These are phyloP conservation scores for Sitta europaea DNA, from an alignment of 2,113 vertebrate species.

Conservation along the genomic window DNA sequence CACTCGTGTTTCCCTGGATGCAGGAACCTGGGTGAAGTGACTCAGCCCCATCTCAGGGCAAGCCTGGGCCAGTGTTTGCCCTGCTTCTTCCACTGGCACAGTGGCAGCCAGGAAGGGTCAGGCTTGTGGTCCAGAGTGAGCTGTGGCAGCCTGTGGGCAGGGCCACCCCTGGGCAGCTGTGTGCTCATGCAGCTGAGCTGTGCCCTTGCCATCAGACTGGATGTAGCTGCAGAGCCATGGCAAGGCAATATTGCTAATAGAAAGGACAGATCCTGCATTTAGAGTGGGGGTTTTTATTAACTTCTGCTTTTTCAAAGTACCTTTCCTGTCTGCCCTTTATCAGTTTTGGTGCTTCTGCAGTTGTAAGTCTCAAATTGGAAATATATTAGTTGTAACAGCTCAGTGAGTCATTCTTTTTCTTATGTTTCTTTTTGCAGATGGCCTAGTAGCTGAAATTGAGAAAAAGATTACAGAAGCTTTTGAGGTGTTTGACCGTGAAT, in stretches of 20 bases:
- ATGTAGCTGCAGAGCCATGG: background rate
- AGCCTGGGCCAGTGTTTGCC: background rate
- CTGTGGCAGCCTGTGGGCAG: background rate
- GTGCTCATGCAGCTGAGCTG: background rate
- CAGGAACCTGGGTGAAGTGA: background rate
- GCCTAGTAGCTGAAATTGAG: slow-evolving; percentile 69
- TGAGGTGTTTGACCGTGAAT: slow-evolving; percentile 87
- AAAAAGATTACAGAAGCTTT: slow-evolving; percentile 85
- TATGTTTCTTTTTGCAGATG: slow-evolving; percentile 72
- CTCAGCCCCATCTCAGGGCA: background rate
- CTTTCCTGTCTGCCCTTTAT: background rate
- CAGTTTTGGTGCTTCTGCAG: background rate
- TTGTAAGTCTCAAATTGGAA: background rate
- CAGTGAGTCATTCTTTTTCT: slow-evolving; percentile 36
- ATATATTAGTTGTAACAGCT: slow-evolving; percentile 1
- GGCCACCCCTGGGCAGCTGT: background rate
- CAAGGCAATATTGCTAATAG: background rate
- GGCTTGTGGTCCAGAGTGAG: background rate
- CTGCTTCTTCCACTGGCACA: background rate
- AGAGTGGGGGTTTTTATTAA: background rate
- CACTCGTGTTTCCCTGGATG: background rate
- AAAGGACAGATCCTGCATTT: background rate
- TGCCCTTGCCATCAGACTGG: background rate
- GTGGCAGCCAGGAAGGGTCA: background rate
- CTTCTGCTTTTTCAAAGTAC: background rate